Evolutionary conservation across 2,888 invertebrate genomes (phyloP), one percentile per base, ranked within the genome.

Genomic region (Diaphora mendica): DNA sequence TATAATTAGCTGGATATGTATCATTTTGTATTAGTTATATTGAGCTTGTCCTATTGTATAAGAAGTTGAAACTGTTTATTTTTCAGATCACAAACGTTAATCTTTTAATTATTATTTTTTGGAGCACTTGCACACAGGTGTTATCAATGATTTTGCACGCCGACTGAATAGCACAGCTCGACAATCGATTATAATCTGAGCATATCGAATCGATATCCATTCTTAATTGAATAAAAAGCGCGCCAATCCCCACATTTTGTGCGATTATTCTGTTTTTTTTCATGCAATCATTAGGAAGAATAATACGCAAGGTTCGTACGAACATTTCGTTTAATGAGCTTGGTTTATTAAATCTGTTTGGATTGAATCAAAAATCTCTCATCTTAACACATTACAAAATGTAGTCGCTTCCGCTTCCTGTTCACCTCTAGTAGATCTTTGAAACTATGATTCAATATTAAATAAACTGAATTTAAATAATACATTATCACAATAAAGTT

Each of bases 81-180:
- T 39, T 68, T 55, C 35, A n/a, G 17, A 39, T 55, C 51, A 35
- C 69, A 42, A 64, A 42, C n/a, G 8, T 68, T 64, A 51, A 17
- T 73, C 51, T 30, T 42, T 73, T 77, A 73, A 70, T 68, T 51
- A 13, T 62, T 20, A 51, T 76, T 77, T 65, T 74, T n/a, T 70
- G 68, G 75, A 77, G 79, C 82, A 81, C 81, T 77, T 79, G 74
- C 79, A 75, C 83, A 80, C 79, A 73, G 51, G 75, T 79, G 81
- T 85, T 90, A 91, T 90, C 88, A 88, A 86, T 87, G 85, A 90
- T 91, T 90, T 82, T 87, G 72, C 82, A 73, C 85, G 85, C 80
- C 82, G 76, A 82, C 82, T 88, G 85, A 86, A 86, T 84, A 83
- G 80, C 84, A 76, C 84, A 82, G 77, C 80, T 77, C 80, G 85